These are phyloP conservation scores for Oplegnathus fasciatus DNA, from an alignment of 2,113 vertebrate species.

Conservation along the genomic window DNA sequence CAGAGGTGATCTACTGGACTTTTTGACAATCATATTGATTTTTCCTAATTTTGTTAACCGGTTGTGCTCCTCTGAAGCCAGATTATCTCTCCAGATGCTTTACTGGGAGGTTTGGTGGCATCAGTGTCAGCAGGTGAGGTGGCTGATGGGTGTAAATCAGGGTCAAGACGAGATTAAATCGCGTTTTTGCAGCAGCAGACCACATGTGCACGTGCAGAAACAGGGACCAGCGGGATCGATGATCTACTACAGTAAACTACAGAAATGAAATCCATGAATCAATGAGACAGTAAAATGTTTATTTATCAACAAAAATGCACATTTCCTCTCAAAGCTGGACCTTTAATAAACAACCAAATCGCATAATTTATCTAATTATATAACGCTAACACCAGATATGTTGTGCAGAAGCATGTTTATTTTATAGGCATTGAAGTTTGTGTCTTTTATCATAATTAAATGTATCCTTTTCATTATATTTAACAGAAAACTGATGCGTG, in stretches of 20 bases:
- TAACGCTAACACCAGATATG: too few relatives aligned
- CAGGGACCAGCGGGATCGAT: neutral
- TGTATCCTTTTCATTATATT: neutral
- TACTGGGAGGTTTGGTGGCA: neutral
- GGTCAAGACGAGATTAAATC: slow-evolving; percentile 22
- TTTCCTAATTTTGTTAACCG: slow-evolving; percentile 27
- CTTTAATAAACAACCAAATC: neutral
- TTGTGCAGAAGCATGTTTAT: neutral
- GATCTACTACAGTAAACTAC: neutral
- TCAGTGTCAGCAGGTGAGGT: too few relatives aligned
- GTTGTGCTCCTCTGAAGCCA: neutral
- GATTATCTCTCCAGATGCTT: slow-evolving; percentile 1
- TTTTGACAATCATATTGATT: slow-evolving; percentile 38
- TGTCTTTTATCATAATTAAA: neutral
- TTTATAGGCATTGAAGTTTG: neutral
- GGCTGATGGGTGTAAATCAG: slow-evolving; percentile 5
- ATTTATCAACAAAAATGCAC: neutral
- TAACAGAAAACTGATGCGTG: neutral
- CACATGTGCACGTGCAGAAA: neutral
- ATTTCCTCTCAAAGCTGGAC: neutral
- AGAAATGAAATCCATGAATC: neutral
- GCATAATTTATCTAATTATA: too few relatives aligned
- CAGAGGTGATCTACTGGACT: neutral
- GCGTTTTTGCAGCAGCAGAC: slow-evolving; percentile 2
- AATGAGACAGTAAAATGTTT: neutral